A percentile compares a stretch with the other conserved stretches of the same genome.
These are phyloP conservation scores for Pipra filicauda DNA, from an alignment of 2,113 vertebrate genomes.

Conservation along the genomic window DNA sequence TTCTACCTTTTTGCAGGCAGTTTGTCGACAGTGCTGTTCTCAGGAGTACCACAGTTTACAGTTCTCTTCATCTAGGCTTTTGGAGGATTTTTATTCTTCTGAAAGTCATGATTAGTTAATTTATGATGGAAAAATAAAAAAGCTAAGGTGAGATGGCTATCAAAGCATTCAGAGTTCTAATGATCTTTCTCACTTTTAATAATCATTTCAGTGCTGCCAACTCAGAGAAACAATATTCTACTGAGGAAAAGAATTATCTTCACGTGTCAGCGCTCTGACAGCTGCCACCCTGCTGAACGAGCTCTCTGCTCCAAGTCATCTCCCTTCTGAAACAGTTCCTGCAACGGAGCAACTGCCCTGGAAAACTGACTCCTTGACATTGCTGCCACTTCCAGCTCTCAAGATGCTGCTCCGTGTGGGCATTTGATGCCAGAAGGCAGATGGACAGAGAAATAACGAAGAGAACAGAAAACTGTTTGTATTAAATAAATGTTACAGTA, in stretches of 20 bases:
- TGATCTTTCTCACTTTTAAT: constrained; percentile 12
- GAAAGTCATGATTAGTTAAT: not conserved
- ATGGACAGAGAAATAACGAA: not conserved
- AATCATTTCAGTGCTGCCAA: constrained; percentile 42
- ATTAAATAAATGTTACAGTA: not conserved
- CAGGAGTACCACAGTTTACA: not conserved
- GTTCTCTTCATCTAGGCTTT: not conserved
- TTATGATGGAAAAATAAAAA: not conserved
- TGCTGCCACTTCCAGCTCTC: not conserved
- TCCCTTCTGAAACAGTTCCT: not conserved
- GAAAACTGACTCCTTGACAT: not conserved
- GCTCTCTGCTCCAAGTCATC: not conserved
- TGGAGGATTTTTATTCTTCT: not conserved
- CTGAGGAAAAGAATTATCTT: constrained; percentile 7
- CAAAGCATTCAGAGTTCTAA: constrained; percentile 28
- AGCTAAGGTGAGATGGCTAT: not conserved
- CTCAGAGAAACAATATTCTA: constrained; percentile 22
- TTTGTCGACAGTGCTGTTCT: not conserved
- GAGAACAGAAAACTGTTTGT: not conserved
- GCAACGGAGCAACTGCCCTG: not conserved
- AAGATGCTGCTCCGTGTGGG: not conserved
- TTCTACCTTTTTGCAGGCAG: not conserved
- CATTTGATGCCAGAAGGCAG: not conserved
- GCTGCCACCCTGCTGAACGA: constrained; percentile 25
- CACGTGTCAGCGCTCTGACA: not conserved